phyloP scores from a whole-genome alignment of 2,113 vertebrate genomes.

The Chitala chitala region DNA sequence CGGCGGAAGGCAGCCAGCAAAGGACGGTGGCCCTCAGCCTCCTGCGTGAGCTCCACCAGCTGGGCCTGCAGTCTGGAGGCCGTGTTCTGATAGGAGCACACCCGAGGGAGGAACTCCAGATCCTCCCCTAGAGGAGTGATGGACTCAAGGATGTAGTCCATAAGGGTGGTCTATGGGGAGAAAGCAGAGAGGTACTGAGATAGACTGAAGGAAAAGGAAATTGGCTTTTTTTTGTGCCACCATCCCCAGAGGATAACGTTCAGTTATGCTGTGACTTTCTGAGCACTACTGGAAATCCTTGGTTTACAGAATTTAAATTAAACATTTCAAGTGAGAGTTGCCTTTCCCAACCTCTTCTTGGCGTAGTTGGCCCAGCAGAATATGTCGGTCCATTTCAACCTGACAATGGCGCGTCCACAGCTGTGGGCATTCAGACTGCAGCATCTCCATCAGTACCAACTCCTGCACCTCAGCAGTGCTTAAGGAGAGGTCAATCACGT shows the following conservation, averaged over 20 bases:
- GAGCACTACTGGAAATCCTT: no score
- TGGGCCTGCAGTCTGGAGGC: conserved; percentile 41
- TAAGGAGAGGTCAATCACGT: conserved; percentile 66
- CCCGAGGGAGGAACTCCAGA: conserved; percentile 42
- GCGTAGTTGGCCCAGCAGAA: conserved; percentile 47
- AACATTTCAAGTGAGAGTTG: background rate
- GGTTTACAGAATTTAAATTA: no score
- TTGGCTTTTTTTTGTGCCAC: no score
- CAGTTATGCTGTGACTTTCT: no score
- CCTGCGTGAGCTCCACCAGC: conserved; percentile 43
- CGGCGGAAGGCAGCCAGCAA: conserved; percentile 39
- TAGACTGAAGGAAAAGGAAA: no score
- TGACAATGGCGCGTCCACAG: conserved; percentile 49
- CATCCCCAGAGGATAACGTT: no score
- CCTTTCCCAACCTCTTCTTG: conserved; percentile 49
- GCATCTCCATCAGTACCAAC: conserved; percentile 63
- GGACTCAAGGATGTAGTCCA: conserved; percentile 51
- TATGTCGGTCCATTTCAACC: conserved; percentile 47
- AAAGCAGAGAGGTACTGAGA: no score
- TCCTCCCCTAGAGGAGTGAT: conserved; percentile 37
- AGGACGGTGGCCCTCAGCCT: conserved; percentile 38
- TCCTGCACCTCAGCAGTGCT: conserved; percentile 60
- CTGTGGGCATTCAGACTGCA: conserved; percentile 48
- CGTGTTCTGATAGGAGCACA: conserved; percentile 46
- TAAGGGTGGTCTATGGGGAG: conserved; percentile 50